A percentile compares a stretch with the other conserved stretches of the same genome.
These are phyloP conservation scores for Australoheros facetus DNA, from an alignment of 2,797 vertebrate genomes.

Conservation along the genomic window DNA sequence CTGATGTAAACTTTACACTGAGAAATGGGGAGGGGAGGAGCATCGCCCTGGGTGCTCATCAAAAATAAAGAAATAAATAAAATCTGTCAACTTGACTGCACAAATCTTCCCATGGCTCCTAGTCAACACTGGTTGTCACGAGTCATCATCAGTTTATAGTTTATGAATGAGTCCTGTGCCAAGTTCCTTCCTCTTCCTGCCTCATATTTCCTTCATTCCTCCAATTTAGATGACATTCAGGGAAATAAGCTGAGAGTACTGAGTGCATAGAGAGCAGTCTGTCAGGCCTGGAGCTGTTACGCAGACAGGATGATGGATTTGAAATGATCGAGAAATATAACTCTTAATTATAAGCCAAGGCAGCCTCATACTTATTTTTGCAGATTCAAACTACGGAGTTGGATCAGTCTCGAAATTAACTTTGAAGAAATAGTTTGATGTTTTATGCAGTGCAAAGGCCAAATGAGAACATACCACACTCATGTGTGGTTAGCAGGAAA, in stretches of 20 bases:
- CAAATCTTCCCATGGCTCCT: constrained; percentile 29
- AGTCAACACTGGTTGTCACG: constrained; percentile 23
- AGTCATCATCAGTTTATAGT: constrained; percentile 39
- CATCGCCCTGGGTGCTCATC: not conserved
- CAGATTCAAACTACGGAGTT: constrained; percentile 26
- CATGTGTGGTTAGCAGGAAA: not conserved
- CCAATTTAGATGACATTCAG: constrained; percentile 83
- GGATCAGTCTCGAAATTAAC: constrained; percentile 6
- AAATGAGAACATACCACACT: not conserved
- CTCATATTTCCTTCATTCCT: constrained; percentile 58
- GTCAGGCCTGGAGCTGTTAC: constrained; percentile 51
- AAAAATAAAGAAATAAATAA: not conserved
- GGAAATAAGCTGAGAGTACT: constrained; percentile 86
- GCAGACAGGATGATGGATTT: constrained; percentile 52
- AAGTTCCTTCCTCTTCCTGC: constrained; percentile 41
- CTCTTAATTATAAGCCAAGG: constrained; percentile 41
- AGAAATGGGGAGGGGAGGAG: not conserved
- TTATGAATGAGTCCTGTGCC: constrained; percentile 32
- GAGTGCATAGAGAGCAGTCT: constrained; percentile 82
- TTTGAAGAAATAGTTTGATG: constrained; percentile 4
- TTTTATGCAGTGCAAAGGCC: not conserved
- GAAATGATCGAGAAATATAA: constrained; percentile 45
- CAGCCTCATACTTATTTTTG: constrained; percentile 31
- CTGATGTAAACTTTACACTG: constrained; percentile 56
- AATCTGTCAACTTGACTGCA: constrained; percentile 19